Evolutionary conservation across 2,113 vertebrate species (phyloP).

Genomic region (Naja naja): DNA sequence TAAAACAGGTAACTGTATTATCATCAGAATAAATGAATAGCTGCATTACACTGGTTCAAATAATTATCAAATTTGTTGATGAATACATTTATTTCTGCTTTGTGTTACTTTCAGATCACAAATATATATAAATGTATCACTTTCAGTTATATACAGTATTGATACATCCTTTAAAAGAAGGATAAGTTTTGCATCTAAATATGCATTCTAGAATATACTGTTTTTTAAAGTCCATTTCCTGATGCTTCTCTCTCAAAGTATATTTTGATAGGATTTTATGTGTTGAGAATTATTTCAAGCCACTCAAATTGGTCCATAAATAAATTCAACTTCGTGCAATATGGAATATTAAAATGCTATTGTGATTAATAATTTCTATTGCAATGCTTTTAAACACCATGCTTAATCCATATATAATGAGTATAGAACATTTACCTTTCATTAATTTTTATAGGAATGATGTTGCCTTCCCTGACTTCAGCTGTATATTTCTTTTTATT

Average conservation of each 20-base stretch:
- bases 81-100: background rate
- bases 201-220: background rate
- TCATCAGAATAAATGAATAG: background rate
- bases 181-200: background rate
- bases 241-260: background rate
- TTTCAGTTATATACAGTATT: background rate
- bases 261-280: background rate
- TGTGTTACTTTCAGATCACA: background rate
- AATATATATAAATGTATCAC: background rate
- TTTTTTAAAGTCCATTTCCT: background rate
- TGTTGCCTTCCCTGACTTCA: slow-evolving; percentile 93
- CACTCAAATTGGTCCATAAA: background rate
- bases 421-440: background rate
- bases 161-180: background rate
- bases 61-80: background rate
- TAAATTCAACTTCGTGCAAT: background rate
- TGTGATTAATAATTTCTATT: background rate
- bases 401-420: background rate
- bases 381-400: background rate
- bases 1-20: background rate
- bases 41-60: background rate
- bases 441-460: slow-evolving; percentile 79
- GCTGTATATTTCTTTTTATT: slow-evolving; percentile 95
- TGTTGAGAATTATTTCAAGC: background rate
- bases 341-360: background rate